Conservation (phyloP, 2,113 vertebrate genomes). For the Cyphomyrus discorhynchus region DNA sequence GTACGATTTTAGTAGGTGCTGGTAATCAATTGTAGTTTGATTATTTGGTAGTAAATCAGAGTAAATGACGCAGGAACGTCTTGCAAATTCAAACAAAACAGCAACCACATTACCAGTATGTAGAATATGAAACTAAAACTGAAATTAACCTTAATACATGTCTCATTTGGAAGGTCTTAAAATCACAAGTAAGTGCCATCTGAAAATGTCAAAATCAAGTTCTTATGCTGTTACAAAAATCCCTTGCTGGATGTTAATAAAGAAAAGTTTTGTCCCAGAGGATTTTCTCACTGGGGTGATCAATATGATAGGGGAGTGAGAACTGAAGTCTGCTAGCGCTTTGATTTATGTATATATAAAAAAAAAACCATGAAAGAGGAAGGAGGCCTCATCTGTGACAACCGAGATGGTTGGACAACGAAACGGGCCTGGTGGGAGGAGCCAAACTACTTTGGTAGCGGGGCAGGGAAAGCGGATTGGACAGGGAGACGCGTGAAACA, state of each 20-base stretch:
- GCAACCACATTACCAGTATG: background rate
- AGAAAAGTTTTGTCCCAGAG: background rate
- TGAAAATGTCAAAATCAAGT: background rate
- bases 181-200: background rate
- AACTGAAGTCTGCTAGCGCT: background rate
- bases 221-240: background rate
- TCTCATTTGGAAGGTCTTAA: background rate
- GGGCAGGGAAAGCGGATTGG: background rate
- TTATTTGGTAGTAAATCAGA: background rate
- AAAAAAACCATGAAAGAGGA: background rate
- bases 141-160: background rate
- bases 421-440: background rate
- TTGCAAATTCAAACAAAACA: background rate
- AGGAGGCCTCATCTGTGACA: background rate
- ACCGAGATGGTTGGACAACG: background rate
- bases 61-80: background rate
- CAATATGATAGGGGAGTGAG: background rate
- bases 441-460: background rate
- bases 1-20: background rate
- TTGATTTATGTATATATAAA: background rate
- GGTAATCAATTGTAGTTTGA: background rate
- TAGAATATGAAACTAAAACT: background rate
- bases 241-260: background rate
- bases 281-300: slow-evolving; percentile 5
- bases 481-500: background rate